Conservation (phyloP, 2,888 invertebrate species). For the Tenodera sinensis region DNA sequence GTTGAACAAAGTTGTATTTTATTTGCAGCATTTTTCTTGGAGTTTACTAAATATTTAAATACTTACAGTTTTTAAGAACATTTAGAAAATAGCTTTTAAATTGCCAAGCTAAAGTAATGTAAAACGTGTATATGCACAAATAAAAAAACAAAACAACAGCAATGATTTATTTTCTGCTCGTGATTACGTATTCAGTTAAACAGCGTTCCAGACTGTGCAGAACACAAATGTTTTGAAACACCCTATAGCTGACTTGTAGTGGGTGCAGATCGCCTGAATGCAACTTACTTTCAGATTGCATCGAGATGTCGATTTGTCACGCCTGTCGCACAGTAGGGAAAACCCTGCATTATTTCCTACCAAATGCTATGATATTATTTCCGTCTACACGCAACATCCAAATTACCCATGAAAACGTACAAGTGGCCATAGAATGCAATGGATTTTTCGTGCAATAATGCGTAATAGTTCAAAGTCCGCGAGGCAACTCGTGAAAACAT, state of each 20-base stretch:
- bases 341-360: background rate
- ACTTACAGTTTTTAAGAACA: too few species aligned
- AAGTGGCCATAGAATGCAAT: background rate
- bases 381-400: background rate
- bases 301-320: background rate
- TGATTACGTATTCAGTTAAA: background rate
- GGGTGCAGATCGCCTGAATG: background rate
- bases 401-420: background rate
- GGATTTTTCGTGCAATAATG: background rate
- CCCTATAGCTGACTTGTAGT: background rate
- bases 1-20: too few species aligned
- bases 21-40: too few species aligned
- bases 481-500: background rate
- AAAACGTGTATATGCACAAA: too few species aligned
- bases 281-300: background rate
- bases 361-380: background rate
- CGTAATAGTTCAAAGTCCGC: background rate
- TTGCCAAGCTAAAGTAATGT: too few species aligned
- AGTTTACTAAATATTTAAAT: too few species aligned
- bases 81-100: too few species aligned
- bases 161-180: too few species aligned
- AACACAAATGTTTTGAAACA: background rate
- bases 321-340: background rate
- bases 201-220: background rate
- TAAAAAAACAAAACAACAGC: too few species aligned